phyloP scores from a whole-genome alignment of 2,888 invertebrate genomes.

The Petrolisthes cinctipes region DNA sequence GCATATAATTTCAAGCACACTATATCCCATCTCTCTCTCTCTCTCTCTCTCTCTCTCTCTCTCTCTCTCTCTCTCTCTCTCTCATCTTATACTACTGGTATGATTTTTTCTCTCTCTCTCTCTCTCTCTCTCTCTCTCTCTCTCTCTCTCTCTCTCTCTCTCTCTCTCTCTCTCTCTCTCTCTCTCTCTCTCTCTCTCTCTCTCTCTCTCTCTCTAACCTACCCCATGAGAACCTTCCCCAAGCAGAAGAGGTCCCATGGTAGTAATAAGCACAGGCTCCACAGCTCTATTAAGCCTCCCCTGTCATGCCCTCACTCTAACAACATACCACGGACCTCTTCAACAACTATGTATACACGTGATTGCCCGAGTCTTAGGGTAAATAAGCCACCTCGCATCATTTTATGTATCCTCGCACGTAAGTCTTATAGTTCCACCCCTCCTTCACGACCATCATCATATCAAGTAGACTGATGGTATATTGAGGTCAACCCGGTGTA shows the following conservation, averaged over 20 bases:
- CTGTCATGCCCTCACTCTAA: neutral
- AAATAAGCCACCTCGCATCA: slow-evolving; percentile 22
- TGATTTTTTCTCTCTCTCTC: neutral
- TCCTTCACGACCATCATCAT: slow-evolving; percentile 1
- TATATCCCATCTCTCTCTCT: neutral
- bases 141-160: neutral
- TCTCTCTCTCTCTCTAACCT: neutral
- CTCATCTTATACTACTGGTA: too few relatives aligned
- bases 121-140: neutral
- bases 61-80: neutral
- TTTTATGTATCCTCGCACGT: slow-evolving; percentile 19
- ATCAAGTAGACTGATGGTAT: neutral
- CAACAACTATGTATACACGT: slow-evolving; percentile 11
- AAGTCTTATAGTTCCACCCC: neutral
- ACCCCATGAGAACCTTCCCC: neutral
- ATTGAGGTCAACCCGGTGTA: neutral
- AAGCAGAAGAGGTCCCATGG: neutral
- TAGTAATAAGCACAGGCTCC: neutral
- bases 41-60: slow-evolving; percentile 1
- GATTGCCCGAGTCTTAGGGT: slow-evolving; percentile 28
- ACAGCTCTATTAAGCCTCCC: slow-evolving; percentile 31
- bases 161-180: neutral
- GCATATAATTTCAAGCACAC: too few relatives aligned
- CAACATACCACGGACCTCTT: neutral
- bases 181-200: neutral